Evolutionary conservation across 2,888 invertebrate genomes (phyloP).

Genomic region (Eupsilia transversa): DNA sequence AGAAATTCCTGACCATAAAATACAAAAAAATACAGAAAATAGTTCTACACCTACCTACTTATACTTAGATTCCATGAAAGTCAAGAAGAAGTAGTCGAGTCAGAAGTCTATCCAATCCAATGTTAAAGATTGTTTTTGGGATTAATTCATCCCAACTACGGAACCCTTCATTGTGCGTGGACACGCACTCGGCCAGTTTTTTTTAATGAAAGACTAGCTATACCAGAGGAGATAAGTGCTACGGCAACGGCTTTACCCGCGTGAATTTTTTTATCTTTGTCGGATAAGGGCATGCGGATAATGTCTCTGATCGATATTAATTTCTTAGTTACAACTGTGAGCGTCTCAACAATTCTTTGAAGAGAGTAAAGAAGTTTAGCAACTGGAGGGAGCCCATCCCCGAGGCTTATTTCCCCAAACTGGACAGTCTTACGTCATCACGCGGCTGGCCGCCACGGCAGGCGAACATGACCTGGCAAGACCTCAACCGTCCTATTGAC

Average conservation of each 20-base stretch:
- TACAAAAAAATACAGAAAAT: too few relatives aligned
- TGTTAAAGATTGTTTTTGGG: too few relatives aligned
- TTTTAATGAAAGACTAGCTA: background rate
- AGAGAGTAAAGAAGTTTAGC: constrained; percentile 91
- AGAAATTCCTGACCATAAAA: too few relatives aligned
- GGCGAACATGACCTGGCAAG: constrained; percentile 90
- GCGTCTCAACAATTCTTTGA: constrained; percentile 93
- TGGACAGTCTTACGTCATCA: constrained; percentile 93
- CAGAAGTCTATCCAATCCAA: too few relatives aligned
- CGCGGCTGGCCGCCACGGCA: constrained; percentile 94
- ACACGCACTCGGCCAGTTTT: too few relatives aligned
- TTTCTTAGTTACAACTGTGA: constrained; percentile 93
- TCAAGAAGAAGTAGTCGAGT: too few relatives aligned
- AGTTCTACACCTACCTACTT: too few relatives aligned
- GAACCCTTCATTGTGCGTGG: too few relatives aligned
- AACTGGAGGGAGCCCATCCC: constrained; percentile 93
- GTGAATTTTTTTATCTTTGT: background rate
- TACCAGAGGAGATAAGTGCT: too few relatives aligned
- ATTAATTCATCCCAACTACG: too few relatives aligned
- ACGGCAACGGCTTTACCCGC: background rate
- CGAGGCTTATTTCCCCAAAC: constrained; percentile 96
- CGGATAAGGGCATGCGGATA: background rate
- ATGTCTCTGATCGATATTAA: background rate
- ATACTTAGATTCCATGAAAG: too few relatives aligned
- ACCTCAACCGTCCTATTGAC: constrained; percentile 92